Conservation (phyloP, 2,113 vertebrate species). For the Pheucticus melanocephalus region DNA sequence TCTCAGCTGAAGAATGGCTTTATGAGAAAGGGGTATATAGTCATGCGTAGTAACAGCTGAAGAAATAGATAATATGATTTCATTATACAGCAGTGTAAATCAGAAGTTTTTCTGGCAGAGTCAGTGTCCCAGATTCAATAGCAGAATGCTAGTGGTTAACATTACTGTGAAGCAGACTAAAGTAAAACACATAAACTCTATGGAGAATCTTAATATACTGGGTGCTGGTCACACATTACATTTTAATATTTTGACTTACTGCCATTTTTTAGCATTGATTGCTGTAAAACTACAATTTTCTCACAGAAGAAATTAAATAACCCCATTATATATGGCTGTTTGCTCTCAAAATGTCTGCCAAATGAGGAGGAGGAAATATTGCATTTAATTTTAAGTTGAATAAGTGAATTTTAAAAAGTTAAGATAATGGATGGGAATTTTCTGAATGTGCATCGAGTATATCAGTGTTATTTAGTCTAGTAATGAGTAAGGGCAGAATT, state of each 20-base stretch:
- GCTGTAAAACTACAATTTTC: not conserved
- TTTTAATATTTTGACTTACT: not conserved
- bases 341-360: not conserved
- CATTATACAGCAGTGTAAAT: not conserved
- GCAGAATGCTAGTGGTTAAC: not conserved
- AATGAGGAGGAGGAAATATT: not conserved
- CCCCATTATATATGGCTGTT: not conserved
- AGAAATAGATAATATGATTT: not conserved
- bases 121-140: not conserved
- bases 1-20: not conserved
- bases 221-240: not conserved
- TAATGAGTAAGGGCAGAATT: not conserved
- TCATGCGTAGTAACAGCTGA: not conserved
- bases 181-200: not conserved
- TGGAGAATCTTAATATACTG: not conserved
- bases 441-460: not conserved
- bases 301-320: not conserved
- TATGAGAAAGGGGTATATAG: not conserved
- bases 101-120: rapidly evolving
- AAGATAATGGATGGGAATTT: not conserved
- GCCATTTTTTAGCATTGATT: not conserved
- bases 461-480: not conserved
- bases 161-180: not conserved
- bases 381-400: not conserved
- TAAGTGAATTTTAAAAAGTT: not conserved